These are phyloP conservation scores for Brachionus paranguensis DNA, from an alignment of 1,140 invertebrate genomes.

Conservation along the genomic window DNA sequence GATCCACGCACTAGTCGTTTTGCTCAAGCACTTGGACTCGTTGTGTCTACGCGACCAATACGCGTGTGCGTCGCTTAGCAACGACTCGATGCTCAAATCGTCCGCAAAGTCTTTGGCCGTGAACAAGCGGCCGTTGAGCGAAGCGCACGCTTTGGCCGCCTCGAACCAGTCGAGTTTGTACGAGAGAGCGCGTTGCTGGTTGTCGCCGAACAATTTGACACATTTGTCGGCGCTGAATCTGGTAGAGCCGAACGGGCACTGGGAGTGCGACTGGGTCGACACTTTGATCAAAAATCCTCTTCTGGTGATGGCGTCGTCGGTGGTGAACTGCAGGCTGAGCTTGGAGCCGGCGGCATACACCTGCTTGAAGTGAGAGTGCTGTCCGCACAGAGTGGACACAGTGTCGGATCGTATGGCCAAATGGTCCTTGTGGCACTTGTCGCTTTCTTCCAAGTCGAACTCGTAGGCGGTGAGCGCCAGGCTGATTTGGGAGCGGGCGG, in stretches of 20 bases:
- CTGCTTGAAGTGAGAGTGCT: background rate
- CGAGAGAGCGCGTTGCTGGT: background rate
- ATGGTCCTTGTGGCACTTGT: background rate
- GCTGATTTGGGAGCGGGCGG: background rate
- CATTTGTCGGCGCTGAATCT: background rate
- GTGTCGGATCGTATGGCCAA: background rate
- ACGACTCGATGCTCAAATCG: background rate
- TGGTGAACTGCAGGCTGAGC: background rate
- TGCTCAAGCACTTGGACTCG: background rate
- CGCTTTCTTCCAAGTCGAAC: slow-evolving; percentile 21
- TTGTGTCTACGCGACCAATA: background rate
- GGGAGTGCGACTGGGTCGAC: background rate
- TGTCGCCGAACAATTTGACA: background rate
- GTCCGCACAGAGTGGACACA: background rate
- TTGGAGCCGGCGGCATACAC: background rate
- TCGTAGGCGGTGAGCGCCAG: background rate
- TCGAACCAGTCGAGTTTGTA: slow-evolving; percentile 19
- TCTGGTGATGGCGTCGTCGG: background rate
- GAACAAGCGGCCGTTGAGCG: background rate
- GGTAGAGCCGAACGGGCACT: background rate
- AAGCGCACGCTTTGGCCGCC: background rate
- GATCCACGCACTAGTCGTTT: background rate
- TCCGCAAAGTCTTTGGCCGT: background rate
- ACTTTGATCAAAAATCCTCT: slow-evolving; percentile 26
- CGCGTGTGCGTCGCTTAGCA: background rate